Base-by-base conservation (phyloP, 2,113 vertebrate species). In the Silurus meridionalis region DNA sequence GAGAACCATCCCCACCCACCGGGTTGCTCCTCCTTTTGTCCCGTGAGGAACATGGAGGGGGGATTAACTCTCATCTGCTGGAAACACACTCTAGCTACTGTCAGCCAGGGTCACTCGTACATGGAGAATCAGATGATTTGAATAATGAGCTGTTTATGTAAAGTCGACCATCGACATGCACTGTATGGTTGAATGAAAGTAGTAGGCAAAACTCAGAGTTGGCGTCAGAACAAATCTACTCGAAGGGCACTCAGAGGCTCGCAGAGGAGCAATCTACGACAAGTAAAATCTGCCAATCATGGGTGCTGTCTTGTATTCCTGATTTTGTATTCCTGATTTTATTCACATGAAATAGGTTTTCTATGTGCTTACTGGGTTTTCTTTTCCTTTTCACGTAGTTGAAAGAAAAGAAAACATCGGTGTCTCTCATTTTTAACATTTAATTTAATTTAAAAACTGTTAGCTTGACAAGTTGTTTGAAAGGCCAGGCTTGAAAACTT, bases 1-100 rank as follows among this genome's bases (percentile, higher is more conserved):
- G 90, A 88, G 91, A 80, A 88, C 75, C 85, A 87, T 87, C 80
- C 86, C 90, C 91, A 88, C 93, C 93, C 81, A 86, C 90, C 88
- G 91, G 92, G 94, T 94, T 86, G 91, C 91, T 89, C 88, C 89
- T 87, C 90, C 90, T 90, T 81, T 88, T 88, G 83, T 83, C 67
- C 52, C 84, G 25, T 81, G 90, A 87, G 88, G 83, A 87, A 84
- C 72, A 80, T 79, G 74, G 88, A 82, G 84, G 89, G 37, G 91
- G 93, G 90, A 90, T 92, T 91, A 90, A 69, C 53, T 60, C 53
- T 81, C 85, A 86, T 81, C 23, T 48, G 23, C 78, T 46, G 46
- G 46, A 82, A 46, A 74, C 55, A n/a, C 37, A 74, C 67, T 61
- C 53, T 74, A 61, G 57, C 55, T 81, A 60, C 66, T 86, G 77